Conservation (phyloP, 1,140 invertebrate genomes). For the Pseudomyrmex dendroicus region DNA sequence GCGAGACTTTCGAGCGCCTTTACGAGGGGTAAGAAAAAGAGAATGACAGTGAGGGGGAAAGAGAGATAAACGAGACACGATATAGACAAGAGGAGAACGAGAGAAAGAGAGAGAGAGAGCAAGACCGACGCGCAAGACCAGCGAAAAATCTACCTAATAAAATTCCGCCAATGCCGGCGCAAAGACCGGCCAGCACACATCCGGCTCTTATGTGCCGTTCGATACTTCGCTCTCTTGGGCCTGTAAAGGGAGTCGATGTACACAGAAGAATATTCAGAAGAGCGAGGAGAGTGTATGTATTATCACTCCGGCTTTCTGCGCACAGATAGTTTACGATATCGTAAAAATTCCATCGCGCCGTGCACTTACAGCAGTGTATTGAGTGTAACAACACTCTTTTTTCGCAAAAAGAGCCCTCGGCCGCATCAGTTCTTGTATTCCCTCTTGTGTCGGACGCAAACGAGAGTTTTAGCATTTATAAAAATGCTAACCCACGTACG, state of each 20-base stretch:
- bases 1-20: constrained; percentile 56
- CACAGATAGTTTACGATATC: constrained; percentile 52
- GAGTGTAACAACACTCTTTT: constrained; percentile 38
- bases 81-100: constrained; percentile 25
- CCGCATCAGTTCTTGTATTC: constrained; percentile 4
- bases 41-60: constrained; percentile 32
- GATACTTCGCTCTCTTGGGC: constrained; percentile 1
- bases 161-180: constrained; percentile 64
- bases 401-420: neutral
- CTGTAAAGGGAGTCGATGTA: neutral
- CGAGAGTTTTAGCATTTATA: constrained; percentile 6
- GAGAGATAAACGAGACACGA: constrained; percentile 10
- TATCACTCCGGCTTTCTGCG: constrained; percentile 39
- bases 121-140: neutral
- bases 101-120: no score
- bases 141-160: constrained; percentile 77
- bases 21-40: constrained; percentile 46
- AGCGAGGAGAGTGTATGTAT: constrained; percentile 24
- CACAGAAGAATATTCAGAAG: constrained; percentile 23
- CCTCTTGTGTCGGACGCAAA: neutral
- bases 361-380: constrained; percentile 49
- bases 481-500: constrained; percentile 13
- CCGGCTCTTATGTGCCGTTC: constrained; percentile 23
- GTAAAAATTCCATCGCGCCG: constrained; percentile 51
- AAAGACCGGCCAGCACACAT: constrained; percentile 8